Evolutionary conservation across 2,113 vertebrate genomes (phyloP), one percentile per base, ranked within the genome.

Genomic region (Murina feae): DNA sequence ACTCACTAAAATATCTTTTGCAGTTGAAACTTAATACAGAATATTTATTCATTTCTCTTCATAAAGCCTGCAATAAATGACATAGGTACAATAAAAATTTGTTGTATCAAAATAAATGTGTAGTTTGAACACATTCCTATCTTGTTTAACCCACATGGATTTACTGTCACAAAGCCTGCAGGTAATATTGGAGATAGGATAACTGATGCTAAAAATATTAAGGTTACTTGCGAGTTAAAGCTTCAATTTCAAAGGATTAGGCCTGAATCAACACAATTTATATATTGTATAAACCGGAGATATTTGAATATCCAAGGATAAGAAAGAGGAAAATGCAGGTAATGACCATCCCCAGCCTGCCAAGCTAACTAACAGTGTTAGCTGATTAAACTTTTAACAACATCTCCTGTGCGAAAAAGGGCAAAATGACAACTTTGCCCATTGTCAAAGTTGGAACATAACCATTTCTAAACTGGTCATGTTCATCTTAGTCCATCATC

Each of bases 231-330:
- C n/a, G 21, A 71, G 28, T 60, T 60, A 93, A 95, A 72, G 39
- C n/a, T 80, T 95, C 44, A 58, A 28, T 94, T 95, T 95, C 35
- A 92, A 65, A 95, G 58, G 68, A 80, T 86, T 69, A 66, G 1
- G 20, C 30, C n/a, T 72, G 44, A 49, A 83, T 80, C 28, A 72
- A 66, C 23, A 78, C 13, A 71, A 84, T 71, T 95, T 78, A 58
- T 82, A 53, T 75, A 71, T 14, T 80, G 7, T 28, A 63, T 89
- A 51, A 96, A 66, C 51, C 28, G 39, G 30, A 91, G 71, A 94
- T 49, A 91, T 65, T 76, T 84, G 35, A 90, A 92, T 84, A 79
- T 74, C 25, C 17, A 81, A 87, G 4, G 37, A 37, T 5, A 88
- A 72, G n/a, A 76, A 14, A 68, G 0, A 91, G 47, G n/a, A 89